Evolutionary conservation across 2,113 vertebrate genomes (phyloP).

Genomic region (Sorex araneus): DNA sequence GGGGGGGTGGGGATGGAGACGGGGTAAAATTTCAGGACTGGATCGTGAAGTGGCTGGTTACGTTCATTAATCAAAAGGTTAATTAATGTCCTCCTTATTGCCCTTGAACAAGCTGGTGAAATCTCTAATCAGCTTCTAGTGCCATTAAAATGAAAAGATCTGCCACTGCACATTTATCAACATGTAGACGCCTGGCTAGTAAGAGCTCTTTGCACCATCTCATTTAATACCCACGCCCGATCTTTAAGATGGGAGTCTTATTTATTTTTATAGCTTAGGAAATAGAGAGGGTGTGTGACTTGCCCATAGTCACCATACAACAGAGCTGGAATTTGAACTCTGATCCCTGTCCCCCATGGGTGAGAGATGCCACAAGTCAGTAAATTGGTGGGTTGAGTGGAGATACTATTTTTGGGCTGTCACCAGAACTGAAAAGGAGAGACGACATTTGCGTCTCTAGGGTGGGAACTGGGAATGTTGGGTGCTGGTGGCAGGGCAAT

Average conservation of each 20-base stretch:
- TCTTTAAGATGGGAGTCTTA: background rate
- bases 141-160: background rate
- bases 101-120: background rate
- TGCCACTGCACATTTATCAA: background rate
- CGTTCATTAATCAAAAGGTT: background rate
- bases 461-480: background rate
- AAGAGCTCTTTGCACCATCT: background rate
- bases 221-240: background rate
- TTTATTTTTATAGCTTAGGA: constrained; percentile 5
- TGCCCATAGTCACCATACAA: background rate
- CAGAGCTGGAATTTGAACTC: background rate
- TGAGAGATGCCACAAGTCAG: too few species aligned
- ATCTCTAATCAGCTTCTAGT: background rate
- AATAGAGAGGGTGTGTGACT: background rate
- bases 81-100: background rate
- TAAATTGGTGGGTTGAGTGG: background rate
- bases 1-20: background rate
- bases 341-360: background rate
- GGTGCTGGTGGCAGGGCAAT: background rate
- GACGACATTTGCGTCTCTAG: background rate
- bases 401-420: background rate
- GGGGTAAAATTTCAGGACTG: background rate
- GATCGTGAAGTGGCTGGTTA: background rate
- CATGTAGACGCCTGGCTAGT: background rate
- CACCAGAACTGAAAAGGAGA: background rate